Base-by-base conservation (phyloP, 2,888 invertebrate species). In the Eudasyphora cyanicolor region DNA sequence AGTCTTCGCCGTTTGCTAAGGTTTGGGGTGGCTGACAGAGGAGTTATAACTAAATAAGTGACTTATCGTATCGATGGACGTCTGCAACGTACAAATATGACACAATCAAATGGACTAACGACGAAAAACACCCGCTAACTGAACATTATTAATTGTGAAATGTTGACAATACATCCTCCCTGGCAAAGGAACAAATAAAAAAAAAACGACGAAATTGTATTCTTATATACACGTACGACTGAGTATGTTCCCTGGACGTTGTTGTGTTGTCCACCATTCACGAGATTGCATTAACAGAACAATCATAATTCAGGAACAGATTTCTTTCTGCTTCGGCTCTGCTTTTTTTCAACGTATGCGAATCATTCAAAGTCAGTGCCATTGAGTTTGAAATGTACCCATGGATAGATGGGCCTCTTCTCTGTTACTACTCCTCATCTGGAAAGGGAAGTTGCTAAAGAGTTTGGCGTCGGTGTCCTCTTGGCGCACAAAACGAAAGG, bases 111-210 rank as follows among this genome's bases (percentile, higher is more conserved):
- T 81, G 81, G 76, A 78, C 81, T 81, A 84, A 84, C 84, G 81
- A 84, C 76, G 76, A 84, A 84, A 84, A 81, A 84, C 84, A 84
- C 84, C 84, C 84, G 84, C 84, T 81, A 81, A 84, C 84, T 84
- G 84, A 81, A 81, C 81, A 84, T 84, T 84, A 81, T 84, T 84
- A 84, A 84, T 84, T 84, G 81, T 84, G 84, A 84, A 79, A 84
- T 84, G 84, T 84, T 84, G 84, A 84, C 81, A 84, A 81, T 76
- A 79, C 73, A 81, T 81, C 76, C 67, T 74, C 76, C 67, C 69
- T 71, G 60, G n/a, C 57, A 2, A 19, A 21, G 2, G 8, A 54
- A 21, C 24, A 24, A 27, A 38, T 74, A 32, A 17, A 45, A 67
- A 83, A 75, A 54, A 54, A 67, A 70, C 21, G 60, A 19, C n/a